Conservation (phyloP, 2,797 vertebrate genomes). For the Syngnathus acus region DNA sequence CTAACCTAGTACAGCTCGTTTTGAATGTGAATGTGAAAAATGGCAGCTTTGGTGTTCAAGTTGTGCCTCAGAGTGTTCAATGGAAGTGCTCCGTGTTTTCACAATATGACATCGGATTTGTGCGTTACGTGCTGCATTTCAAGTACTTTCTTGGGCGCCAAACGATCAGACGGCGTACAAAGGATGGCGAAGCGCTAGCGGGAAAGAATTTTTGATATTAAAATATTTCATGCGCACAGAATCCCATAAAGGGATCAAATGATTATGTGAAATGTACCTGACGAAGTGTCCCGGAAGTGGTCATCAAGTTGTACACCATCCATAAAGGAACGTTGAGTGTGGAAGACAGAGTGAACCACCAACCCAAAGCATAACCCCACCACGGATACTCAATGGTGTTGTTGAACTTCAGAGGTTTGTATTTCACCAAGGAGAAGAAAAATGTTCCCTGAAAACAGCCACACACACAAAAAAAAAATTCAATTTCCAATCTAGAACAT, state of each 20-base stretch:
- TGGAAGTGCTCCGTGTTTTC: not conserved
- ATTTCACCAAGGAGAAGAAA: constrained; percentile 70
- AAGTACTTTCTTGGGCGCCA: constrained; percentile 37
- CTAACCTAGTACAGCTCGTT: not conserved
- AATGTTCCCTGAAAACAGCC: constrained; percentile 62
- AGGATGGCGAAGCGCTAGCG: constrained; percentile 60
- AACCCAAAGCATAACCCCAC: constrained; percentile 74
- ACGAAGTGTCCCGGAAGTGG: constrained; percentile 61
- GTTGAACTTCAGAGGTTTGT: constrained; percentile 73
- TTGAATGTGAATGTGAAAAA: not conserved
- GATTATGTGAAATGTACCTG: constrained; percentile 44
- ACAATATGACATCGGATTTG: not conserved
- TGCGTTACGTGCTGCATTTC: constrained; percentile 23
- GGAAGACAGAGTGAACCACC: constrained; percentile 76
- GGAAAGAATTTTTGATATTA: constrained; percentile 18
- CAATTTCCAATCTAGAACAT: not conserved
- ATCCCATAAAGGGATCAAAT: no score
- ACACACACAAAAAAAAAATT: no score
- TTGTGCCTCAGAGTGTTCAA: not conserved
- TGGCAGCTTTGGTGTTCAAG: not conserved
- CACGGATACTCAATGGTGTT: constrained; percentile 68
- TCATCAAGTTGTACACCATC: constrained; percentile 63
- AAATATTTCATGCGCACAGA: not conserved
- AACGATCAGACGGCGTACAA: constrained; percentile 62
- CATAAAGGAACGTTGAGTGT: constrained; percentile 68